These are phyloP conservation scores for Triplophysa siluroides DNA, from an alignment of 2,113 vertebrate species.

Conservation along the genomic window DNA sequence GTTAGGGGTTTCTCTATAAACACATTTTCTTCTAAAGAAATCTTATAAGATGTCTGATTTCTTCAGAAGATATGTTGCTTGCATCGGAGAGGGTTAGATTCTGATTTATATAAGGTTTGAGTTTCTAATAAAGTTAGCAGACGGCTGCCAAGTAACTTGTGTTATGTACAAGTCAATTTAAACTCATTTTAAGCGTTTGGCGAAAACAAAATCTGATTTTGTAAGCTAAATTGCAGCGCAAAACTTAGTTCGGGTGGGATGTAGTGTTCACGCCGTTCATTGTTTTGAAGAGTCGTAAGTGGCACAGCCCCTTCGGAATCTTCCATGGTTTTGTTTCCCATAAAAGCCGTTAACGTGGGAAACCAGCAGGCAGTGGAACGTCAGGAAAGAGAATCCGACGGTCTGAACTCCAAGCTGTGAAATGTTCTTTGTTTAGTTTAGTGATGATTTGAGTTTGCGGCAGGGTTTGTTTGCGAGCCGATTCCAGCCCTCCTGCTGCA, in stretches of 20 bases:
- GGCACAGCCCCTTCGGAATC: neutral
- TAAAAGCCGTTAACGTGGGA: conserved; percentile 15
- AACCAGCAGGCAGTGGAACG: conserved; percentile 15
- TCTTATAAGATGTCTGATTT: no score
- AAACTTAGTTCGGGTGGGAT: neutral
- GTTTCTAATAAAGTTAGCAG: no score
- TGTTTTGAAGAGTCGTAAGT: conserved; percentile 15
- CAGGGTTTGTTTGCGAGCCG: conserved; percentile 47
- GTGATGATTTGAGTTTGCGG: conserved; percentile 51
- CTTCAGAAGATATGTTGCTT: no score
- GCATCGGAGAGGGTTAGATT: no score
- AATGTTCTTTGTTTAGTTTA: conserved; percentile 48
- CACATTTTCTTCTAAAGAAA: no score
- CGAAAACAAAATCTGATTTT: neutral
- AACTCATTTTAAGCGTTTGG: no score
- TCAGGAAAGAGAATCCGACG: conserved; percentile 26
- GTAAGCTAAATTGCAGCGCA: neutral
- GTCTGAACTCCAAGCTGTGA: conserved; percentile 46
- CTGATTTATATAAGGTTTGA: no score
- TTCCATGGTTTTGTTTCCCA: conserved; percentile 3
- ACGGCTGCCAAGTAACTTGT: no score
- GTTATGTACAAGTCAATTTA: no score
- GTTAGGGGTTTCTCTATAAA: no score
- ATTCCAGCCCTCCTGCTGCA: conserved; percentile 49
- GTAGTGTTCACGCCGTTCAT: neutral